phyloP scores from a whole-genome alignment of 2,113 vertebrate genomes.

The Mobula hypostoma region DNA sequence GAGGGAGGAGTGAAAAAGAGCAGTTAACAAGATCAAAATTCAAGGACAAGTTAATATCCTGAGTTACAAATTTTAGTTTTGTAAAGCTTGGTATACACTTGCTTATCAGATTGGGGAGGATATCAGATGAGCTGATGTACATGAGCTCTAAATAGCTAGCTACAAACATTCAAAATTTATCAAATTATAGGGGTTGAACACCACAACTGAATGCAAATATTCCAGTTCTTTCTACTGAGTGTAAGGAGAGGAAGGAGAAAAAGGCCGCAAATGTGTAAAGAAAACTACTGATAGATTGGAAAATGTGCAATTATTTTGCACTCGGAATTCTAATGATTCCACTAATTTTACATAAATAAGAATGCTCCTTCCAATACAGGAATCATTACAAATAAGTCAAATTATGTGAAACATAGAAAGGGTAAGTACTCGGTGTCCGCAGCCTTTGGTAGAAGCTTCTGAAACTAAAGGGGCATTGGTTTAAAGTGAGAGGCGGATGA shows the following conservation, averaged over 20 bases:
- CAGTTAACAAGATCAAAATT: background rate
- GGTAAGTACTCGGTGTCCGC: too few relatives aligned
- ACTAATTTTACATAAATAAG: background rate
- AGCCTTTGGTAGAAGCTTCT: too few relatives aligned
- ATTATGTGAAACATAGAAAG: too few relatives aligned
- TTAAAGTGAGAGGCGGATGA: too few relatives aligned
- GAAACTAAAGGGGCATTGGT: too few relatives aligned
- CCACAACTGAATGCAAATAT: background rate
- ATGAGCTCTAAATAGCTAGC: background rate
- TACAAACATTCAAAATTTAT: background rate
- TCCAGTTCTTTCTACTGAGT: background rate
- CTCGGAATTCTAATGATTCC: background rate
- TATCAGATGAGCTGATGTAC: background rate
- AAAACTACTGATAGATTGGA: background rate
- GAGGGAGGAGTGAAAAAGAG: too few relatives aligned
- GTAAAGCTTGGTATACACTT: too few relatives aligned
- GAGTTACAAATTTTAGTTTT: background rate
- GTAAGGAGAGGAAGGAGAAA: background rate
- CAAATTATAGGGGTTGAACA: background rate
- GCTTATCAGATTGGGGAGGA: background rate
- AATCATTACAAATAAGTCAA: too few relatives aligned
- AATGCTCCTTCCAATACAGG: background rate
- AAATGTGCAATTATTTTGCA: background rate
- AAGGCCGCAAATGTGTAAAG: background rate
- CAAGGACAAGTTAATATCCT: background rate